These are phyloP conservation scores for Amphipyra berbera DNA, from an alignment of 2,888 invertebrate genomes.

Conservation along the genomic window DNA sequence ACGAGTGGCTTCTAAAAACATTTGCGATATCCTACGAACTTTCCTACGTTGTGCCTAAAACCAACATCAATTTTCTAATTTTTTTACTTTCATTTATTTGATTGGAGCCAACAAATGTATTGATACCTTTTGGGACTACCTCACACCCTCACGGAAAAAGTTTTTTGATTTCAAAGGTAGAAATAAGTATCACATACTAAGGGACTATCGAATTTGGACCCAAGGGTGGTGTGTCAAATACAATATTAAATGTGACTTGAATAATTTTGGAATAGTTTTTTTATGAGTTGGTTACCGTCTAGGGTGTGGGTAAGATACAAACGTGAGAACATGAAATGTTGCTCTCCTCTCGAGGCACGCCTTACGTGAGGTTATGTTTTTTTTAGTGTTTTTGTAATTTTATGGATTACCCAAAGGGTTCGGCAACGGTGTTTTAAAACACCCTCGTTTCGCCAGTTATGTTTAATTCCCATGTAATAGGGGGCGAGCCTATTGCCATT, in stretches of 20 bases:
- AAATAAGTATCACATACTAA: constrained; percentile 2
- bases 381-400: too few relatives aligned
- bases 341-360: too few relatives aligned
- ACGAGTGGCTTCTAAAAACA: too few relatives aligned
- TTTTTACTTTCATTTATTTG: not conserved
- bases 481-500: too few relatives aligned
- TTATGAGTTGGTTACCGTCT: not conserved
- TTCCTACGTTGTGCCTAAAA: not conserved
- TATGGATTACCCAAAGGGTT: too few relatives aligned
- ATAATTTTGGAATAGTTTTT: constrained; percentile 8
- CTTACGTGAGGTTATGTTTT: too few relatives aligned
- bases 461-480: too few relatives aligned
- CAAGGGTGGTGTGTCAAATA: constrained; percentile 19
- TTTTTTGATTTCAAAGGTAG: not conserved
- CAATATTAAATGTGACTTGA: constrained; percentile 35
- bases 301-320: constrained; percentile 4
- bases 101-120: not conserved
- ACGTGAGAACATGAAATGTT: not conserved
- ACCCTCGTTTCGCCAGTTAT: too few relatives aligned
- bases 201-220: not conserved
- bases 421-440: too few relatives aligned
- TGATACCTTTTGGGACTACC: not conserved
- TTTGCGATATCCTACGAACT: too few relatives aligned
- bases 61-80: not conserved
- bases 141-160: not conserved